These are phyloP conservation scores for Bombus terrestris DNA, from an alignment of 1,140 invertebrate species.

Conservation along the genomic window DNA sequence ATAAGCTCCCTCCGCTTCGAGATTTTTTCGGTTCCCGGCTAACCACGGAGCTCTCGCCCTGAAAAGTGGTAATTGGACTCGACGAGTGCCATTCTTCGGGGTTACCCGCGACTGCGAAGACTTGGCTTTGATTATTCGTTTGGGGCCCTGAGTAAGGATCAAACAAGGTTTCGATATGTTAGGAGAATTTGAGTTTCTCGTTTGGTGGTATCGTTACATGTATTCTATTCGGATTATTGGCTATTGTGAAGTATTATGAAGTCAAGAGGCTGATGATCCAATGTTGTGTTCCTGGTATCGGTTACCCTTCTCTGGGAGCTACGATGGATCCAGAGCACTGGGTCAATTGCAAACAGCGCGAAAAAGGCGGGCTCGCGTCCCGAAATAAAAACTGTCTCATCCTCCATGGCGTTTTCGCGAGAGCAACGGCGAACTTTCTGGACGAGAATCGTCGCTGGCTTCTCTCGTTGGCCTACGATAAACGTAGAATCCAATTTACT, in stretches of 20 bases:
- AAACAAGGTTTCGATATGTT: neutral
- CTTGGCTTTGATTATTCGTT: neutral
- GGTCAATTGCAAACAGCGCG: constrained; percentile 6
- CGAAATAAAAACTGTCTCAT: neutral
- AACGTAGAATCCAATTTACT: neutral
- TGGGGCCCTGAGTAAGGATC: too few species aligned
- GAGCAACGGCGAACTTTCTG: neutral
- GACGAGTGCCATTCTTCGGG: constrained; percentile 20
- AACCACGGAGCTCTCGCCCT: constrained; percentile 15
- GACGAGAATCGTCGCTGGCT: neutral
- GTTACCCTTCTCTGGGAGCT: too few species aligned
- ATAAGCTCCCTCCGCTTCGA: constrained; percentile 50
- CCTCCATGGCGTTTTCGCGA: neutral
- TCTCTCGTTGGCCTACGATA: neutral
- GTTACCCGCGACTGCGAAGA: neutral
- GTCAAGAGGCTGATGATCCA: neutral
- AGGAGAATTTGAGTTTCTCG: too few species aligned
- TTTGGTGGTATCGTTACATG: too few species aligned
- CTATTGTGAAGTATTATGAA: too few species aligned
- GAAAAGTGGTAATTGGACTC: constrained; percentile 42
- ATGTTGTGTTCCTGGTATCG: constrained; percentile 10
- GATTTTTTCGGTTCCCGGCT: constrained; percentile 46
- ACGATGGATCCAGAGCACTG: neutral
- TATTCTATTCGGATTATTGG: too few species aligned
- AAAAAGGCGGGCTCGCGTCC: neutral